phyloP scores from a whole-genome alignment of 2,797 vertebrate genomes.

The Hapalemur alaotrensis region DNA sequence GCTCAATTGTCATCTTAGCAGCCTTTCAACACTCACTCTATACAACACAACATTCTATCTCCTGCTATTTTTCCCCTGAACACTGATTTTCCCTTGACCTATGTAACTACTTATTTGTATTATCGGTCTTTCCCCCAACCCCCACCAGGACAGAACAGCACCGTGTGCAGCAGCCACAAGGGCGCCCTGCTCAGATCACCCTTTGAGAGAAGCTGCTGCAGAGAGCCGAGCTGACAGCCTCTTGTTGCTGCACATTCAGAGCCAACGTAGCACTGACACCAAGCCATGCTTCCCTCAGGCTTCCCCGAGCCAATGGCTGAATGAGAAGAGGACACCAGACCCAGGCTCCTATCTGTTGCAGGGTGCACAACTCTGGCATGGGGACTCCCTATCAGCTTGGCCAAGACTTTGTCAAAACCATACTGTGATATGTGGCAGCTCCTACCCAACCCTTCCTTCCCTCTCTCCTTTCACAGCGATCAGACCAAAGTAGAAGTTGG shows the following conservation, averaged over 20 bases:
- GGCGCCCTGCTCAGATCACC: background rate
- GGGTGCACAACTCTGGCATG: background rate
- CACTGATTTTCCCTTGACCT: background rate
- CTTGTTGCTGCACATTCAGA: background rate
- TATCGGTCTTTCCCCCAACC: background rate
- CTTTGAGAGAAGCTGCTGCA: background rate
- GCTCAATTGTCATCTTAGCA: background rate
- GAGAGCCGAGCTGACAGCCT: background rate
- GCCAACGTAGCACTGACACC: background rate
- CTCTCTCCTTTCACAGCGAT: background rate
- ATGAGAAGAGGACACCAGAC: background rate
- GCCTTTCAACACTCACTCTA: background rate
- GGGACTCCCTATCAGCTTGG: background rate
- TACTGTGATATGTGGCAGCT: background rate
- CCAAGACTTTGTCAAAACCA: background rate
- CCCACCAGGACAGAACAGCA: background rate
- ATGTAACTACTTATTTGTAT: background rate
- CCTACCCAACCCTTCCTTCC: background rate
- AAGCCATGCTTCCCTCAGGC: background rate
- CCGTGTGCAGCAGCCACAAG: accelerated
- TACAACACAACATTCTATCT: background rate
- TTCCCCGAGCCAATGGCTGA: background rate
- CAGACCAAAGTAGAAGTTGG: accelerated
- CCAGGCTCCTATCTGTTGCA: background rate
- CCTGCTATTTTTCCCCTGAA: background rate